Evolutionary conservation across 2,888 invertebrate species (phyloP).

Genomic region (Eupithecia insigniata): DNA sequence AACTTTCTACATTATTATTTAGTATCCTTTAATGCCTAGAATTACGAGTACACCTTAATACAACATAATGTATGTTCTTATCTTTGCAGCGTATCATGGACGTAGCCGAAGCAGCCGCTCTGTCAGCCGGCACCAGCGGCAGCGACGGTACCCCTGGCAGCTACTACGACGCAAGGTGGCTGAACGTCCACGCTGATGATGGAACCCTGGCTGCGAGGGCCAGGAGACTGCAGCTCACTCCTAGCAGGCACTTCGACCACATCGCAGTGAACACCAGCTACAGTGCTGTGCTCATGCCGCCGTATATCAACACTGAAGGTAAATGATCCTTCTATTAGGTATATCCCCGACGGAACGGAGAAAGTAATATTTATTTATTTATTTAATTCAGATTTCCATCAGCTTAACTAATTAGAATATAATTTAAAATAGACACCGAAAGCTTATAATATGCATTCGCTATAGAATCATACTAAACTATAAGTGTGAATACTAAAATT

Average conservation of each 20-base stretch:
- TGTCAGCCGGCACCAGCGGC: slow-evolving; percentile 83
- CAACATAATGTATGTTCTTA: slow-evolving; percentile 1
- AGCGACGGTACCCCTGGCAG: slow-evolving; percentile 84
- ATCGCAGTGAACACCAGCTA: slow-evolving; percentile 92
- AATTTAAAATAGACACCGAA: too few relatives aligned
- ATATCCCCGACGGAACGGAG: background rate
- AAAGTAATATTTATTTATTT: too few relatives aligned
- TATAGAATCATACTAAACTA: too few relatives aligned
- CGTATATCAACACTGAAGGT: slow-evolving; percentile 89
- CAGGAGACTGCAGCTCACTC: slow-evolving; percentile 88
- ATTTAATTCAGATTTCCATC: too few relatives aligned
- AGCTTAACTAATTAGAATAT: too few relatives aligned
- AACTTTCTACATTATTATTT: background rate
- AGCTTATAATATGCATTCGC: too few relatives aligned
- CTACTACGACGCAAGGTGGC: slow-evolving; percentile 92
- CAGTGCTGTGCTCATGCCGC: slow-evolving; percentile 95
- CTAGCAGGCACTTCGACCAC: slow-evolving; percentile 93
- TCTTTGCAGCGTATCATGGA: slow-evolving; percentile 92
- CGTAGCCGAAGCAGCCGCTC: slow-evolving; percentile 93
- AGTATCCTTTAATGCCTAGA: background rate
- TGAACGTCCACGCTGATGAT: slow-evolving; percentile 90
- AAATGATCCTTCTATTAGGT: background rate
- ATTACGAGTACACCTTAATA: background rate
- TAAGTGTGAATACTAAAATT: too few relatives aligned
- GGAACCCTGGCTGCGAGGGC: slow-evolving; percentile 89